Evolutionary conservation across 2,888 invertebrate species (phyloP), one percentile per base, ranked within the genome.

Genomic region (Drosophila paramelanica): DNA sequence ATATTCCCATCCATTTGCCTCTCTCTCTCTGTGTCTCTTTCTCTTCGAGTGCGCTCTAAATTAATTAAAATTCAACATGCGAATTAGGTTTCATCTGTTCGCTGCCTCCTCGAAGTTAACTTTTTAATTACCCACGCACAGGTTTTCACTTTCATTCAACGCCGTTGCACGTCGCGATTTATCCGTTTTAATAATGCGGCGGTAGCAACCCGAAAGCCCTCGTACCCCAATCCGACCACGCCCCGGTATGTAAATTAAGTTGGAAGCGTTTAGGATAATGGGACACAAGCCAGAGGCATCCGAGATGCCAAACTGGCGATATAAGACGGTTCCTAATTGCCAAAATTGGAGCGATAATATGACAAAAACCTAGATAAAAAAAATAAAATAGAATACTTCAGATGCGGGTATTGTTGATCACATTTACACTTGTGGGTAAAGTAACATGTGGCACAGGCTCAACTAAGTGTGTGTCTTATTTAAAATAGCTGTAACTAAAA

Each of bases 31-130:
- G 17, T 17, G 17, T 0, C 43, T 51, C n/a, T 52, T 33, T 31
- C 50, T 52, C 60, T 45, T 45, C 61, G 20, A 43, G 58, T 58
- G 59, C 58, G 60, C 67, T 80, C 75, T 89, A 80, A 89, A 86
- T 86, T 86, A 86, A 86, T 86, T 86, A 89, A 86, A 86, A 89
- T 89, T 89, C 85, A 77, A 77, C 86, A 79, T 82, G 89, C 86
- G 89, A 89, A 82, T 85, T 82, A 85, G 86, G 80, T 70, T 76
- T 83, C 76, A 81, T 68, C 71, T 69, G 52, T 50, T 47, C 20
- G 38, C 49, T 31, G 45, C 38, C 50, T 55, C 11, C 61, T 14
- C 20, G 17, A 14, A 47, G 67, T 66, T 75, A 79, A 68, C 83
- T 70, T 79, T 73, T 89, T 89, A 86, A 86, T 86, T 86, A 83